phyloP scores from a whole-genome alignment of 2,888 invertebrate genomes.

The Ecliptopera silaceata region DNA sequence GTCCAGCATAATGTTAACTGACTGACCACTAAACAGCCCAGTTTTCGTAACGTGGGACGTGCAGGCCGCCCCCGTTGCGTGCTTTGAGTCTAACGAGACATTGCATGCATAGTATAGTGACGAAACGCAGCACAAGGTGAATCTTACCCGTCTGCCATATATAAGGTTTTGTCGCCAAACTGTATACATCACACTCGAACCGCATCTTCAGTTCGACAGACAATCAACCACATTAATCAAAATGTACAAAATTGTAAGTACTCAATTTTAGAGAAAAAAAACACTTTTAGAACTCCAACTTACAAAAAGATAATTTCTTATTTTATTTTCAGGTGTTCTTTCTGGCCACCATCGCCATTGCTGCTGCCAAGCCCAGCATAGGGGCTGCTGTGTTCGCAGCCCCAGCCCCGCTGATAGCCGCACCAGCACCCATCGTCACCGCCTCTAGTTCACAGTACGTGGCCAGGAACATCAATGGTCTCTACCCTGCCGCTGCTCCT shows the following conservation, averaged over 20 bases:
- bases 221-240: conserved; percentile 52
- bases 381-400: conserved; percentile 57
- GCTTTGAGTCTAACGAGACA: conserved; percentile 64
- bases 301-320: not conserved
- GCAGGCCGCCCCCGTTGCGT: conserved; percentile 66
- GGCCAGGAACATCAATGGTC: conserved; percentile 43
- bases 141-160: conserved; percentile 69
- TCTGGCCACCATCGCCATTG: conserved; percentile 62
- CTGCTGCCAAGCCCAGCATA: conserved; percentile 61
- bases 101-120: conserved; percentile 53
- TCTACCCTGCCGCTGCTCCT: conserved; percentile 72
- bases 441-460: conserved; percentile 59
- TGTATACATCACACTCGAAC: conserved; percentile 64
- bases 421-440: conserved; percentile 59
- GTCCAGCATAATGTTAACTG: conserved; percentile 46
- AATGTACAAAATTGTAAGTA: conserved; percentile 73
- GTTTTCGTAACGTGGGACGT: conserved; percentile 57
- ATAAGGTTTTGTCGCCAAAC: conserved; percentile 72
- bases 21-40: conserved; percentile 42
- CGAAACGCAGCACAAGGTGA: conserved; percentile 77
- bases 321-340: conserved; percentile 59
- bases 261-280: not conserved
- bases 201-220: conserved; percentile 62
- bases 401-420: conserved; percentile 73
- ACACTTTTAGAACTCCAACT: not conserved